Conservation (phyloP, 2,113 vertebrate genomes). For the Castor canadensis region DNA sequence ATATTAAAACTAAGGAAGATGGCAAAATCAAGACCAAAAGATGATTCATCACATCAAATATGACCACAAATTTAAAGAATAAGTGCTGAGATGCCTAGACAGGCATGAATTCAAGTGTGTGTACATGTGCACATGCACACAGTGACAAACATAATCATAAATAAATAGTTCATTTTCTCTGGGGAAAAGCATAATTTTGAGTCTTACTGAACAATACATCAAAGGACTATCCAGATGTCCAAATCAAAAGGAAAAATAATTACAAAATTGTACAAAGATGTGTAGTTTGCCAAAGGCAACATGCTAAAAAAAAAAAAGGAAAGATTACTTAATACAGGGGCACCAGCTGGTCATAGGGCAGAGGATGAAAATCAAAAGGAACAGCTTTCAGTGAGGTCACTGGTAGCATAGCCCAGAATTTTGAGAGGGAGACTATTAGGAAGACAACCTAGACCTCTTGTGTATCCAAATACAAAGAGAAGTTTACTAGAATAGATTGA, state of each 20-base stretch:
- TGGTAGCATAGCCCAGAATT: not conserved
- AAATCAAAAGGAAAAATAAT: conserved; percentile 73
- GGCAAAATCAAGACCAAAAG: not conserved
- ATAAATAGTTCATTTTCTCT: conserved; percentile 37
- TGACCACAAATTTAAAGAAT: not conserved
- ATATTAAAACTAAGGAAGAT: not conserved
- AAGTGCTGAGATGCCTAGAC: not conserved
- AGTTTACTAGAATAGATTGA: not conserved
- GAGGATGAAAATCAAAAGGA: conserved; percentile 57
- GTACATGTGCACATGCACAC: fast-evolving
- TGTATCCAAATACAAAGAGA: not conserved
- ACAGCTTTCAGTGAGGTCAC: conserved; percentile 29
- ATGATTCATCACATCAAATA: not conserved
- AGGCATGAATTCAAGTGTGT: not conserved
- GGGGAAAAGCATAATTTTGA: conserved; percentile 52
- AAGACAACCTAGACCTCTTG: not conserved
- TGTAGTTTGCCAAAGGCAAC: conserved; percentile 71
- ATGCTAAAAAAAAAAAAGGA: conserved; percentile 6
- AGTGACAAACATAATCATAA: not conserved
- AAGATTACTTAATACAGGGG: conserved; percentile 49
- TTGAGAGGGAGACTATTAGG: not conserved
- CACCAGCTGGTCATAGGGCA: conserved; percentile 45
- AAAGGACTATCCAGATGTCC: conserved; percentile 74
- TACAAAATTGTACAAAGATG: conserved; percentile 70
- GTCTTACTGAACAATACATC: conserved; percentile 65